Percentiles rank a stretch among this genome's conserved stretches.
phyloP scores from a whole-genome alignment of 1,140 invertebrate species.

The Pogonomyrmex californicus region DNA sequence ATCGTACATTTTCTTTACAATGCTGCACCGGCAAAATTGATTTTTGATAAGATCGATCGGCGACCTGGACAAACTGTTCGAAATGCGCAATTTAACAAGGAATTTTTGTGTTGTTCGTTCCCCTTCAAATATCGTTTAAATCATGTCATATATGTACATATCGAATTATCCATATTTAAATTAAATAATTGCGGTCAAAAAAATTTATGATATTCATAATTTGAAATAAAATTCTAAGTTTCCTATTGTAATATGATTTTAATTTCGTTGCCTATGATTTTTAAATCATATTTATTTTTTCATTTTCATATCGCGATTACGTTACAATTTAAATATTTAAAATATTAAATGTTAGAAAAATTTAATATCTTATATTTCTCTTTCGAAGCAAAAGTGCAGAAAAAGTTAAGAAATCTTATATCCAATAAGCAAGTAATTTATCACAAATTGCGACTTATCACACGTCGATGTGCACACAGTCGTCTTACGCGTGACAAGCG shows the following conservation, averaged over 20 bases:
- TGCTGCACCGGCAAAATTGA: conserved; percentile 10
- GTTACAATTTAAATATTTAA: background rate
- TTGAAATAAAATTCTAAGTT: background rate
- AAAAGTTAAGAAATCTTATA: background rate
- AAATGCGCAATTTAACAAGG: background rate
- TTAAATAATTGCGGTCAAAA: background rate
- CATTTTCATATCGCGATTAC: background rate
- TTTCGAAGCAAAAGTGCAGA: background rate
- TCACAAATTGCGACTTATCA: background rate
- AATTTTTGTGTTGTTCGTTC: conserved; percentile 9
- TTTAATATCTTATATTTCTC: background rate
- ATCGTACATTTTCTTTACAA: conserved; percentile 19
- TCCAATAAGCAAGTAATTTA: background rate
- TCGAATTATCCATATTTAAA: conserved; percentile 4
- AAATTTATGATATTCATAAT: background rate
- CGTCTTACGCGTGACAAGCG: background rate
- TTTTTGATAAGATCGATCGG: conserved; percentile 26
- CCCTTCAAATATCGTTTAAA: background rate
- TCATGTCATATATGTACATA: background rate
- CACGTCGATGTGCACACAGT: background rate
- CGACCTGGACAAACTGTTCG: background rate
- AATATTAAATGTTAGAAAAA: background rate
- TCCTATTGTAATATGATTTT: background rate
- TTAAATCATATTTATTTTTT: background rate
- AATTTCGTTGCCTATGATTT: background rate